phyloP scores from a whole-genome alignment of 2,888 invertebrate genomes.

The Pollenia labialis region DNA sequence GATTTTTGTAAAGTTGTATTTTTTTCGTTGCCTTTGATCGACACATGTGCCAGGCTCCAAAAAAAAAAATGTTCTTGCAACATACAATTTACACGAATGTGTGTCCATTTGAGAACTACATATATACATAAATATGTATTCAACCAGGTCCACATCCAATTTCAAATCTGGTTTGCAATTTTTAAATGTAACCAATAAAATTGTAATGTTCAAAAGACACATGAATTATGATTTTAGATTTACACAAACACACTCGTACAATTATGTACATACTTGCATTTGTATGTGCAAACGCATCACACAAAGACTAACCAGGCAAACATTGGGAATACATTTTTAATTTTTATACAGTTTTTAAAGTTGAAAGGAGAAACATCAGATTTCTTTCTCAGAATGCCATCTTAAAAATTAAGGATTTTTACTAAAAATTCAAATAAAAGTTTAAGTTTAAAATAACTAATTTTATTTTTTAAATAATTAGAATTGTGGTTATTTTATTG shows the following conservation, averaged over 20 bases:
- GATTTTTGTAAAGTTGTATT: slow-evolving; percentile 38
- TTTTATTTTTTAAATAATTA: no score
- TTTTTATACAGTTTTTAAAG: no score
- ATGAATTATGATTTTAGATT: slow-evolving; percentile 73
- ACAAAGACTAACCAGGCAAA: slow-evolving; percentile 4
- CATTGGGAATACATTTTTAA: not conserved
- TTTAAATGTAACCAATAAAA: slow-evolving; percentile 73
- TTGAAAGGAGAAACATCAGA: no score
- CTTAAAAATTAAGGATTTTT: no score
- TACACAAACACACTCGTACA: slow-evolving; percentile 30
- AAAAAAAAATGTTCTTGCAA: slow-evolving; percentile 25
- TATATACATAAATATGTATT: slow-evolving; percentile 9
- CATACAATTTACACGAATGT: not conserved
- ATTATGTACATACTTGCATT: not conserved
- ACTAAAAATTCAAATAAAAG: no score
- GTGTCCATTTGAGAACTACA: not conserved
- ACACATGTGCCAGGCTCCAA: slow-evolving; percentile 67
- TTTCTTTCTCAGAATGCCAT: no score
- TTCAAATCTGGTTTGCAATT: slow-evolving; percentile 71
- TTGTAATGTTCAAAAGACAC: slow-evolving; percentile 69
- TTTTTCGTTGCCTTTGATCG: slow-evolving; percentile 64
- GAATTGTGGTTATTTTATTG: no score
- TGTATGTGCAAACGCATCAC: not conserved
- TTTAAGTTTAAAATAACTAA: no score
- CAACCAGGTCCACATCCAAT: slow-evolving; percentile 63